Base-by-base conservation (phyloP, 2,888 invertebrate genomes). In the Malachius bipustulatus region DNA sequence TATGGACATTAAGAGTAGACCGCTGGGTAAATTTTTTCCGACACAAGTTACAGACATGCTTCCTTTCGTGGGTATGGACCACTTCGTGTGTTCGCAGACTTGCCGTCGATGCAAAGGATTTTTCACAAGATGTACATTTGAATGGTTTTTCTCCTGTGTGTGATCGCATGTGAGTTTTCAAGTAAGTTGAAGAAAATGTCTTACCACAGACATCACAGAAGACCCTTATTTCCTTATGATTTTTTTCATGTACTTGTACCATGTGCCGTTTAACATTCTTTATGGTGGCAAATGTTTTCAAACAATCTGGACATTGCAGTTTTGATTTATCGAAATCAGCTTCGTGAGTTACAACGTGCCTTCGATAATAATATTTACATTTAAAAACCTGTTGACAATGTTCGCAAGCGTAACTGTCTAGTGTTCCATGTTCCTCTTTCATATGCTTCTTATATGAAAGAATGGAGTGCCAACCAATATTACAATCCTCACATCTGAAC, bases 21-120 rank as follows among this genome's bases (percentile, higher is more conserved):
- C 67, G 64, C 28, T 70, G 71, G 0, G 70, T 63, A 46, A 72
- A 68, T 16, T 66, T 66, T 42, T 68, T 70, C 0, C 67, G 68
- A 42, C 75, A 54, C 19, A 45, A 30, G 1, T 34, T 35, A 34
- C 57, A 54, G 9, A 31, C 32, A 35, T 51, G 52, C 4, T 56
- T 55, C 42, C 66, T 67, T 14, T 67, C 66, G 0, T 67, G 68
- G 9, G 66, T 69, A 39, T 71, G 71, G 32, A 65, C 67, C 1
- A 63, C 50, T 64, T 66, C 64, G 42, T 71, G 71, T n/a, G 38
- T 43, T 26, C 38, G 38, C 33, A 54, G 40, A 30, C 47, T 36
- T 19, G 37, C 42, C 36, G 44, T 50, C 13, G 43, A 51, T 6
- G 42, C 42, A 53, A 37, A 46, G 30, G 38, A 42, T 33, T 37